Percentiles rank a stretch among this genome's conserved stretches.
Evolutionary conservation across 2,888 invertebrate species (phyloP).

Genomic region (Eilema caniola): DNA sequence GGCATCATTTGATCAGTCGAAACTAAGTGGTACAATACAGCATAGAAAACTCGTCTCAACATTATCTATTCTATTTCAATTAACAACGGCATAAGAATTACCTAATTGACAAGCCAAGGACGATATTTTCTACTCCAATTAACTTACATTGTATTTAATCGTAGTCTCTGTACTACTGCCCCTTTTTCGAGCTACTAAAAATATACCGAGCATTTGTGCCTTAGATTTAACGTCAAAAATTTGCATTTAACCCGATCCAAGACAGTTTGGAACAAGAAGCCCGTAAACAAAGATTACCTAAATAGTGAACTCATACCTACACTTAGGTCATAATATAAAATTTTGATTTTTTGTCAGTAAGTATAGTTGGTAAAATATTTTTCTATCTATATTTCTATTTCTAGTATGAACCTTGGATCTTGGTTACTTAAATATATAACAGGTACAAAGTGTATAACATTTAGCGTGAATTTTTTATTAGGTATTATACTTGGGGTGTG

Average conservation of each 20-base stretch:
- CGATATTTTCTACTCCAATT: constrained; percentile 9
- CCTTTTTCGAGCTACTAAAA: not conserved
- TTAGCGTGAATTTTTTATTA: no score
- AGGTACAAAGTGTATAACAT: not conserved
- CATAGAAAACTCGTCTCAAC: no score
- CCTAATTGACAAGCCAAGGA: constrained; percentile 7
- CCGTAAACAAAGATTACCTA: not conserved
- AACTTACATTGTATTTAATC: not conserved
- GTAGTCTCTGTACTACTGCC: constrained; percentile 8
- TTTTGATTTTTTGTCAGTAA: not conserved
- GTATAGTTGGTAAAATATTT: not conserved
- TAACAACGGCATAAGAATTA: constrained; percentile 6
- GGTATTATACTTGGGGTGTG: no score
- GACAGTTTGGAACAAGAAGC: not conserved
- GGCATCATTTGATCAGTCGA: no score
- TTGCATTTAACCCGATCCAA: not conserved
- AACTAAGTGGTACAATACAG: not conserved
- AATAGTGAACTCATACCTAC: not conserved
- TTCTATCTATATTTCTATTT: no score
- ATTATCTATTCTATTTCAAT: not conserved
- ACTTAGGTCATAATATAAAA: not conserved
- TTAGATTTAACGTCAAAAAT: not conserved
- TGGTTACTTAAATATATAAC: not conserved
- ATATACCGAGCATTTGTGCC: not conserved
- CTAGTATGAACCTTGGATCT: not conserved